phyloP scores from a whole-genome alignment of 92 coral and sea anemone genomes.

The Bergia puertoricense region DNA sequence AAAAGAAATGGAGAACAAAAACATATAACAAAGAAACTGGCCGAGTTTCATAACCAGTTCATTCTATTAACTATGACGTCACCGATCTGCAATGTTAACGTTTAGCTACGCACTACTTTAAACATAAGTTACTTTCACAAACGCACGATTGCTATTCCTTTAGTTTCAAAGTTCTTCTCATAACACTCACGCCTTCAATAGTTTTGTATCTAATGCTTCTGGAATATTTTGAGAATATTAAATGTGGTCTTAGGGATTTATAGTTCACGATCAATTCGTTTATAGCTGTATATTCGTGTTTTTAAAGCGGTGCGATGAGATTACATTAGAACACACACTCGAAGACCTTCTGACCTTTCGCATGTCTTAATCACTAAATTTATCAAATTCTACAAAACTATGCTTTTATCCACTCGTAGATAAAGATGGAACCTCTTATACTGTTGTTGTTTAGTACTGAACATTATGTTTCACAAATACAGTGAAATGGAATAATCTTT shows the following conservation, averaged over 20 bases:
- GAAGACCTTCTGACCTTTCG: constrained; percentile 23
- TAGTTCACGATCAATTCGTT: neutral
- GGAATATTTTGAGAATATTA: neutral
- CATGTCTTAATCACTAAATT: constrained; percentile 11
- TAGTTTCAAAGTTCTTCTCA: no score
- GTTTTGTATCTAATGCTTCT: neutral
- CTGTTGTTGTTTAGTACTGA: neutral
- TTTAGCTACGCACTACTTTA: no score
- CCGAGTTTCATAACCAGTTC: no score
- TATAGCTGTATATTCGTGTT: neutral
- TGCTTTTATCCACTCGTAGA: constrained; percentile 24
- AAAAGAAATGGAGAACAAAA: no score
- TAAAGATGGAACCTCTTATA: constrained; percentile 5
- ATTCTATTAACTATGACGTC: no score
- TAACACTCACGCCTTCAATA: neutral
- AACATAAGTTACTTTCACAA: no score
- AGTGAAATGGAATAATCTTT: neutral
- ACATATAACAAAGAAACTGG: no score
- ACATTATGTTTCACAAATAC: neutral
- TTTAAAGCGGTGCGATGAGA: neutral
- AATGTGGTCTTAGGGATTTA: neutral
- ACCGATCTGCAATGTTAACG: no score
- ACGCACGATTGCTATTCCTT: neutral
- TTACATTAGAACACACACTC: neutral
- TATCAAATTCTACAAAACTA: constrained; percentile 23